These are phyloP conservation scores for Phyllostomus discolor DNA, from an alignment of 2,113 vertebrate genomes.

Conservation along the genomic window DNA sequence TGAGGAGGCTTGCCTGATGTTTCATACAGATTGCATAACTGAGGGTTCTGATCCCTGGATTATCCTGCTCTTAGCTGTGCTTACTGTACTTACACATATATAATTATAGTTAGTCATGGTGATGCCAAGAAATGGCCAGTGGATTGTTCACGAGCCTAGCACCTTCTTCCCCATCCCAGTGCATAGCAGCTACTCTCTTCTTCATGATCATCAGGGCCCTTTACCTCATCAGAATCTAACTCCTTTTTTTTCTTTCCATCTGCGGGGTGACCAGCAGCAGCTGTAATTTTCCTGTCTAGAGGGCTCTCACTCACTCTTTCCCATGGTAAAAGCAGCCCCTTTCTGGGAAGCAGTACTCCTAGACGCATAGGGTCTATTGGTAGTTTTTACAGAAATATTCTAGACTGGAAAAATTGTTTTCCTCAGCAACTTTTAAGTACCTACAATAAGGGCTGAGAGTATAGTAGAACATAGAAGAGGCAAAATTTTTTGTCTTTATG, in stretches of 20 bases:
- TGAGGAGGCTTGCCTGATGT: not conserved
- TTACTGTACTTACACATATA: not conserved
- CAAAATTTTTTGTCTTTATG: not conserved
- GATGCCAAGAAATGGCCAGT: not conserved
- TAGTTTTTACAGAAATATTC: constrained; percentile 16
- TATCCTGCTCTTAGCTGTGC: not conserved
- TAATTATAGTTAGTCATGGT: not conserved
- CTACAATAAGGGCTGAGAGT: not conserved
- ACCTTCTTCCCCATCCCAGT: not conserved
- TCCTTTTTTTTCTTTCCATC: not conserved
- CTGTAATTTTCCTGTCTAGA: not conserved
- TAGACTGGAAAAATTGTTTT: not conserved
- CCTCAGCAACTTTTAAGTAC: not conserved
- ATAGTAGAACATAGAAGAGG: constrained; percentile 7
- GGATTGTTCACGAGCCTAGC: not conserved
- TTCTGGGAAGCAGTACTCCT: not conserved
- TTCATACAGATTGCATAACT: not conserved
- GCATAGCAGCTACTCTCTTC: not conserved
- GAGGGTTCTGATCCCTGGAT: not conserved
- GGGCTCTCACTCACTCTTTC: not conserved
- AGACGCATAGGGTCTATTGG: not conserved
- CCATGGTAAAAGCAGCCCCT: not conserved
- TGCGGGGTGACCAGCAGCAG: not conserved
- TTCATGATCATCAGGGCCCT: not conserved
- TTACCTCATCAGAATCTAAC: not conserved